Conservation (phyloP, 1,140 invertebrate genomes). For the Drosophila parvula region DNA sequence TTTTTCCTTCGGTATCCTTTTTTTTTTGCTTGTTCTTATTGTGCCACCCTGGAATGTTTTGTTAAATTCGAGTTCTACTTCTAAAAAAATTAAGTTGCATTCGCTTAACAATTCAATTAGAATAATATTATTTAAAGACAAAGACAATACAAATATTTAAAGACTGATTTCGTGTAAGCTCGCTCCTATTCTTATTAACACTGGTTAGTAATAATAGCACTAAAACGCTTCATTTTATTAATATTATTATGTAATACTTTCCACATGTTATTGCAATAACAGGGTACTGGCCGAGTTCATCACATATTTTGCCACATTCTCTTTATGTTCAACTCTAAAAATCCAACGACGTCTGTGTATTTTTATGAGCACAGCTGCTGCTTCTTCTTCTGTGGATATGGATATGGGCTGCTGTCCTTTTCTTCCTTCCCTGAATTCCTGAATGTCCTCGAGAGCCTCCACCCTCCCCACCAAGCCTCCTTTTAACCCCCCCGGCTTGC, state of each 20-base stretch:
- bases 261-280: too few relatives aligned
- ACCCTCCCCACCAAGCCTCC: neutral
- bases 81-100: neutral
- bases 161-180: neutral
- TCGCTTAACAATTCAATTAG: neutral
- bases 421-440: neutral
- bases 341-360: constrained; percentile 59
- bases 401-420: constrained; percentile 36
- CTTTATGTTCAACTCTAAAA: constrained; percentile 73
- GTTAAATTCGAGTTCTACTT: neutral
- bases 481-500: constrained; percentile 13
- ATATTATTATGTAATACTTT: too few relatives aligned
- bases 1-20: neutral
- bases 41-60: neutral
- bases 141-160: too few relatives aligned
- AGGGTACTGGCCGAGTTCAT: neutral
- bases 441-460: too few relatives aligned
- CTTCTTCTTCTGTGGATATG: constrained; percentile 23
- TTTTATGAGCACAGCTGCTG: constrained; percentile 77
- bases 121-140: too few relatives aligned
- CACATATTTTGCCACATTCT: neutral
- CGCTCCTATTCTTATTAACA: too few relatives aligned
- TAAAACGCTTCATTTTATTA: too few relatives aligned
- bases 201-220: too few relatives aligned
- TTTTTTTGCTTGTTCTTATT: constrained; percentile 3